phyloP scores from a whole-genome alignment of 2,888 invertebrate genomes.

The Machimus atricapillus region DNA sequence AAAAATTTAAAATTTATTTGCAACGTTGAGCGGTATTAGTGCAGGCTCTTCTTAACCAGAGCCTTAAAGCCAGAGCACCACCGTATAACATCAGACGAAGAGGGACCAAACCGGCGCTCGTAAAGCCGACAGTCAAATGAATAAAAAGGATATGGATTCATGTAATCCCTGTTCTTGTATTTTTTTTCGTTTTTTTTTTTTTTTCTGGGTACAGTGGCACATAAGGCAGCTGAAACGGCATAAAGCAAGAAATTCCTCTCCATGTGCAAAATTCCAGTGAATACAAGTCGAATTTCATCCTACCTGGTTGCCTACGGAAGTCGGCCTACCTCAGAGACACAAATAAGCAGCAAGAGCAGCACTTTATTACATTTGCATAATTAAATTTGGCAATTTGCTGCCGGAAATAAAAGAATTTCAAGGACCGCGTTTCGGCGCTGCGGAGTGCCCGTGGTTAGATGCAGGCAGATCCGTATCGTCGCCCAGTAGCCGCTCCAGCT shows the following conservation, averaged over 20 bases:
- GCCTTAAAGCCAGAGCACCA: not conserved
- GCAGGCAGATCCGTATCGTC: not conserved
- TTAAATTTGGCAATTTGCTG: slow-evolving; percentile 39
- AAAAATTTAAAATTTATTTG: slow-evolving; percentile 35
- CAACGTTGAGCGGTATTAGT: not conserved
- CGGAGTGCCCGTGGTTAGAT: not conserved
- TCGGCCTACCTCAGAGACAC: slow-evolving; percentile 30
- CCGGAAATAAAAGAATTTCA: slow-evolving; percentile 38
- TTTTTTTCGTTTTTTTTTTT: not conserved
- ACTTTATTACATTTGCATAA: slow-evolving; percentile 41
- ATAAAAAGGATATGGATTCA: slow-evolving; percentile 40
- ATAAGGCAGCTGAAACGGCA: slow-evolving; percentile 18
- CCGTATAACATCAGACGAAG: not conserved
- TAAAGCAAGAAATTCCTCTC: slow-evolving; percentile 33
- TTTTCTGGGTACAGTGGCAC: not conserved
- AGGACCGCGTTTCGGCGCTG: slow-evolving; percentile 12
- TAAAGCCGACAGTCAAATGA: slow-evolving; percentile 34
- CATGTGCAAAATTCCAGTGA: slow-evolving; percentile 30
- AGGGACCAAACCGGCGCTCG: not conserved
- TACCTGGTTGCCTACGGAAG: slow-evolving; percentile 18
- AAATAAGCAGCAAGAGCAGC: slow-evolving; percentile 33
- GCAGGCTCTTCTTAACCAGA: not conserved
- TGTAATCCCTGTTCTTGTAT: not conserved
- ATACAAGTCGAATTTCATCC: slow-evolving; percentile 20
- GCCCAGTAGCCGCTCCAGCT: not conserved